Percentiles rank a stretch among this genome's conserved stretches.
Evolutionary conservation across 1,140 invertebrate genomes (phyloP).

Genomic region (Hydropsyche tenuis): DNA sequence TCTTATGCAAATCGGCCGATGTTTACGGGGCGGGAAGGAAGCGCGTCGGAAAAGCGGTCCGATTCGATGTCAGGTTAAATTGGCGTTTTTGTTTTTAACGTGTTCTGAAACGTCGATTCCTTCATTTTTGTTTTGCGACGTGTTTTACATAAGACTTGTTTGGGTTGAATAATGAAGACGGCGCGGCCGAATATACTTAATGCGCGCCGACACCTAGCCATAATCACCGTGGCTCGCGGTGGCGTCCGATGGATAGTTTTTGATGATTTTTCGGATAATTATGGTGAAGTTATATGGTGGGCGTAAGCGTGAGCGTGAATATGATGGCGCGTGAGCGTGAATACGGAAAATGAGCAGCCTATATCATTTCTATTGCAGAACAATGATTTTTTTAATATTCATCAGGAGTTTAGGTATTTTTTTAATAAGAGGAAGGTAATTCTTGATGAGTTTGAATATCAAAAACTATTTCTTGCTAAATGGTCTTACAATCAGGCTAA

Average conservation of each 20-base stretch:
- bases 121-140: slow-evolving; percentile 24
- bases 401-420: background rate
- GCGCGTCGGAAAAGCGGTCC: background rate
- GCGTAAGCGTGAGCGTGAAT: too few species aligned
- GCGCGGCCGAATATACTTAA: slow-evolving; percentile 8
- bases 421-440: too few species aligned
- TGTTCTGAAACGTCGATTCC: slow-evolving; percentile 32
- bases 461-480: too few species aligned
- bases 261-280: background rate
- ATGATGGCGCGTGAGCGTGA: background rate
- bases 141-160: slow-evolving; percentile 31
- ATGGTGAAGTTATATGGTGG: background rate
- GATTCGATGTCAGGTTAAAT: slow-evolving; percentile 1
- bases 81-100: slow-evolving; percentile 11
- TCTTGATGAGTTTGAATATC: too few species aligned
- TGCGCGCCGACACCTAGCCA: background rate
- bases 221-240: background rate
- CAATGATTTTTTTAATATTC: background rate
- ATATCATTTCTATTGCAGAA: background rate
- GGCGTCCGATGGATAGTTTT: background rate
- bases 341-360: background rate
- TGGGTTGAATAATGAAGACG: slow-evolving; percentile 25
- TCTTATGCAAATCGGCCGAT: background rate
- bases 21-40: background rate
- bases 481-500: too few species aligned